phyloP scores from a whole-genome alignment of 2,113 vertebrate species.

The Pterocles burchelli region DNA sequence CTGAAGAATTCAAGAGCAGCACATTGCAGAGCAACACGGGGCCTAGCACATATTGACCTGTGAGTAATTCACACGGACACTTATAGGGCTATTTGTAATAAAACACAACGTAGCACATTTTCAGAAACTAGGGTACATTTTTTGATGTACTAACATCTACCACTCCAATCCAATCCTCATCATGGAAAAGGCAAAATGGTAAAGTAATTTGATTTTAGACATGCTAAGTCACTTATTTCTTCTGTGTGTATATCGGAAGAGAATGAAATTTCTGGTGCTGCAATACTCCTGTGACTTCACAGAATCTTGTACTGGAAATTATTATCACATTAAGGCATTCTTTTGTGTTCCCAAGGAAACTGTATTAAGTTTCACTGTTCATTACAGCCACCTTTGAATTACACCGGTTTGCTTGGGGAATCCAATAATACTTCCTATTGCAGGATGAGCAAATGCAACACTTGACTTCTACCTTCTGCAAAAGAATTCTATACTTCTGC shows the following conservation, averaged over 20 bases:
- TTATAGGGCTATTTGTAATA: background rate
- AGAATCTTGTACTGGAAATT: background rate
- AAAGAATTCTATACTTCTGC: background rate
- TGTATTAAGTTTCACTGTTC: background rate
- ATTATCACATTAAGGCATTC: background rate
- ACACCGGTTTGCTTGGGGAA: background rate
- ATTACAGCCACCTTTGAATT: background rate
- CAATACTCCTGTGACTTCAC: background rate
- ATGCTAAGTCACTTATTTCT: background rate
- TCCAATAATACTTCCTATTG: background rate
- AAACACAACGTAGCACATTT: background rate
- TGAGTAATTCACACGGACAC: background rate
- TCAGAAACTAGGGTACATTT: background rate
- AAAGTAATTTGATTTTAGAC: background rate
- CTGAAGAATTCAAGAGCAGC: background rate
- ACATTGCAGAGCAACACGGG: background rate
- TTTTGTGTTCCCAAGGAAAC: background rate
- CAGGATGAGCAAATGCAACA: background rate
- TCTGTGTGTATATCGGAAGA: background rate
- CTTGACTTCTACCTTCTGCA: background rate
- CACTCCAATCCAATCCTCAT: background rate
- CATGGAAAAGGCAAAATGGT: background rate
- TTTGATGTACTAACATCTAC: background rate
- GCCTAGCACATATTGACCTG: background rate
- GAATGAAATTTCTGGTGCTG: background rate